Percentiles rank a stretch among this genome's conserved stretches.
Conservation (phyloP, 2,888 invertebrate species). For the Phaedon cochleariae region DNA sequence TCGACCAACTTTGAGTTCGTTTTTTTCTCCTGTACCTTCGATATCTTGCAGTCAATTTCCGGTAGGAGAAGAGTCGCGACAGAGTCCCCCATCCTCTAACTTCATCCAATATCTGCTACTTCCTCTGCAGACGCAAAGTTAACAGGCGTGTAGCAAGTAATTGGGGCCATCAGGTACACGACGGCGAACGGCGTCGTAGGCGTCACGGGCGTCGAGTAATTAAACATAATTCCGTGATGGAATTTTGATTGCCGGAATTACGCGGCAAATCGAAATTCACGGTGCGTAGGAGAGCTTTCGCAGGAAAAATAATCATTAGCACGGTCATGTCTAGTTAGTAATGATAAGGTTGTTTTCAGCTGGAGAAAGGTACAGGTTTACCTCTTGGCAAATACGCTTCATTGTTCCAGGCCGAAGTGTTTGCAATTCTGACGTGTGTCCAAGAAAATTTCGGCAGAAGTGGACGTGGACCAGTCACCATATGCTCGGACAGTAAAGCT, state of each 20-base stretch:
- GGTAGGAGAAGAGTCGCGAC: too few species aligned
- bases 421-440: too few species aligned
- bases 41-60: too few species aligned
- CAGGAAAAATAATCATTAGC: slow-evolving; percentile 35
- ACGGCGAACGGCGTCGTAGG: slow-evolving; percentile 28
- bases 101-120: slow-evolving; percentile 12
- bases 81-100: background rate
- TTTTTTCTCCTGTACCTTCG: too few species aligned
- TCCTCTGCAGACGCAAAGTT: slow-evolving; percentile 15
- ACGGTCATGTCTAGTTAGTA: slow-evolving; percentile 7
- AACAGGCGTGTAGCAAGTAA: slow-evolving; percentile 17
- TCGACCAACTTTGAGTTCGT: too few species aligned
- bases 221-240: slow-evolving; percentile 56
- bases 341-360: too few species aligned
- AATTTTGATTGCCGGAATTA: slow-evolving; percentile 56
- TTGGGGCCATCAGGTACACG: slow-evolving; percentile 29
- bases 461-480: too few species aligned
- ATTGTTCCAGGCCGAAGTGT: too few species aligned
- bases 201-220: slow-evolving; percentile 40
- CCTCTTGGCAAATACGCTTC: too few species aligned
- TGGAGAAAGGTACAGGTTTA: too few species aligned
- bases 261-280: slow-evolving; percentile 56
- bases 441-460: too few species aligned
- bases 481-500: too few species aligned
- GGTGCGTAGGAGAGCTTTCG: slow-evolving; percentile 45